phyloP scores from a whole-genome alignment of 1,140 invertebrate genomes.

The Fopius arisanus region DNA sequence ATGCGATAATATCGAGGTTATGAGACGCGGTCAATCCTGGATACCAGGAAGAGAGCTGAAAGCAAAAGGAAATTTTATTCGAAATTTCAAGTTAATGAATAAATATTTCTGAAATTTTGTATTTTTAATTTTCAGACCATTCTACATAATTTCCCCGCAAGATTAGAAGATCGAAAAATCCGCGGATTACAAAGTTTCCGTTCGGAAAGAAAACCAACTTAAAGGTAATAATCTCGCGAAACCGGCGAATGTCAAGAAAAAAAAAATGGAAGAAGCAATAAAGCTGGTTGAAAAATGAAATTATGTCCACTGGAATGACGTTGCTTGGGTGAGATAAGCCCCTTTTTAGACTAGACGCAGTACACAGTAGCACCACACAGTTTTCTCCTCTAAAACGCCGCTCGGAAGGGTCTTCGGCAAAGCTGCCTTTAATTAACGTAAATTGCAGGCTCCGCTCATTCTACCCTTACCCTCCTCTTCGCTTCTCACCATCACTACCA shows the following conservation, averaged over 20 bases:
- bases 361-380: conserved; percentile 9
- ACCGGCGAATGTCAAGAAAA: not conserved
- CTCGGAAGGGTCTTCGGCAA: conserved; percentile 28
- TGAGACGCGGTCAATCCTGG: not conserved
- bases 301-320: not conserved
- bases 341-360: not conserved
- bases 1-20: not conserved
- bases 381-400: conserved; percentile 16
- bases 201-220: too few species aligned
- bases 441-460: conserved; percentile 48
- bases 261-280: not conserved
- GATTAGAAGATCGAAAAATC: too few species aligned
- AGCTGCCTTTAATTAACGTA: conserved; percentile 59
- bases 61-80: too few species aligned
- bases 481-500: not conserved
- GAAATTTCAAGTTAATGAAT: too few species aligned
- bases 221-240: too few species aligned
- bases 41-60: too few species aligned
- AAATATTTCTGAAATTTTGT: too few species aligned
- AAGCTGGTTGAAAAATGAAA: not conserved
- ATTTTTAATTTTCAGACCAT: too few species aligned
- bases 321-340: not conserved
- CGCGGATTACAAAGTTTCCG: too few species aligned
- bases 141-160: too few species aligned
- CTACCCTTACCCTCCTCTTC: conserved; percentile 29